Base-by-base conservation (phyloP, 2,888 invertebrate species). In the Anarsia innoxiella region DNA sequence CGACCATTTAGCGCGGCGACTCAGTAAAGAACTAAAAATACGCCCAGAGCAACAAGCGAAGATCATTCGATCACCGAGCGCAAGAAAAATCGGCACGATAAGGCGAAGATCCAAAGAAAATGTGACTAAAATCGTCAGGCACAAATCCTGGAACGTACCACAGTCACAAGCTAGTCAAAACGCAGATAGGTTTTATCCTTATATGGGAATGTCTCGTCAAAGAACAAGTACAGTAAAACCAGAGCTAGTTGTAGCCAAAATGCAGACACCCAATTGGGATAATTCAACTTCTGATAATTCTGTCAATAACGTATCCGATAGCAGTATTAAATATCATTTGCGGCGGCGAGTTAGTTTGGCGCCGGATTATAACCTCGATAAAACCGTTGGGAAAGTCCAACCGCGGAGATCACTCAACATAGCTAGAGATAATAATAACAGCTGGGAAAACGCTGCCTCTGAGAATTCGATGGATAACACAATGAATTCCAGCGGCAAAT, bases 11-110 rank as follows among this genome's bases (percentile, higher is more conserved):
- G 93, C 92, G 2, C 88, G 88, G 41, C 83, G 90, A 41, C 71
- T 93, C 27, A 91, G 91, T 51, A 88, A 89, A 55, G 92, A 93
- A 62, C 65, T 93, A 29, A 91, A 92, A 63, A 93, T 93, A 38
- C 78, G 93, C 39, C 88, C 89, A 29, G 91, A 89, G 40, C 84
- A 86, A 23, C 91, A 92, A 52, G 86, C 89, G 34, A 90, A 90
- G 56, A 87, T 93, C 4, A 91, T 93, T 42, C 76, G 93, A 46
- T 93, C 93, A 0, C 94, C 93, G 0, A 93, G 93, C 63, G 93
- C 93, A 1, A 84, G 93, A 34, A 93, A 93, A 85, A 94, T 93
- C 40, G 93, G 93, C 12, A 89, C 88, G 5, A 87, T 93, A 48
- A 77, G 93, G 56, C 84, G 93, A 31, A 80, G 92, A 35, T 93